Evolutionary conservation across 2,888 invertebrate species (phyloP).

Genomic region (Venusia cambrica): DNA sequence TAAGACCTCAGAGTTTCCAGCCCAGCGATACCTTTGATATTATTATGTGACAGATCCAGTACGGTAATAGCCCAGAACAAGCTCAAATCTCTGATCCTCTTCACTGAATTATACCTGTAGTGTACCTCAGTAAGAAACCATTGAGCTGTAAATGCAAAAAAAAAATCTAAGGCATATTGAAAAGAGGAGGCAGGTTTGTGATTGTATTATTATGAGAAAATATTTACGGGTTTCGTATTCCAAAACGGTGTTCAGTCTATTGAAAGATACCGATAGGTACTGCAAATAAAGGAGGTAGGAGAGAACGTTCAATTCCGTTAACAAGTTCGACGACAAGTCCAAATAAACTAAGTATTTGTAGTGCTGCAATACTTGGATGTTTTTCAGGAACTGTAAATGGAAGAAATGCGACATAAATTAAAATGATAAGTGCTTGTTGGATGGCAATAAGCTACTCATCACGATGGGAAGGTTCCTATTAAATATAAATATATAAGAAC

Average conservation of each 20-base stretch:
- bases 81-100: constrained; percentile 73
- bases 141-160: constrained; percentile 73
- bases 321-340: constrained; percentile 79
- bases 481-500: no score
- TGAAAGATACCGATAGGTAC: constrained; percentile 79
- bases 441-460: no score
- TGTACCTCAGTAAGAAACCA: constrained; percentile 83
- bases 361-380: constrained; percentile 73
- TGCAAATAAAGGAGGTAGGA: constrained; percentile 78
- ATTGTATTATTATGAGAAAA: constrained; percentile 13
- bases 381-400: constrained; percentile 52
- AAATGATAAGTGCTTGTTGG: no score
- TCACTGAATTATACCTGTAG: constrained; percentile 80
- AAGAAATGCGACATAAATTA: no score
- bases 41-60: constrained; percentile 82
- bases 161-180: constrained; percentile 1
- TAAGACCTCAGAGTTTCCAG: constrained; percentile 79
- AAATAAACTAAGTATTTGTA: constrained; percentile 82
- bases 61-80: constrained; percentile 83
- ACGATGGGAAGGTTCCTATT: no score
- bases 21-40: constrained; percentile 78
- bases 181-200: constrained; percentile 1
- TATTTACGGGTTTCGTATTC: constrained; percentile 77
- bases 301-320: constrained; percentile 74
- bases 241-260: constrained; percentile 71